Evolutionary conservation across 2,797 vertebrate genomes (phyloP).

Genomic region (Morelia viridis): DNA sequence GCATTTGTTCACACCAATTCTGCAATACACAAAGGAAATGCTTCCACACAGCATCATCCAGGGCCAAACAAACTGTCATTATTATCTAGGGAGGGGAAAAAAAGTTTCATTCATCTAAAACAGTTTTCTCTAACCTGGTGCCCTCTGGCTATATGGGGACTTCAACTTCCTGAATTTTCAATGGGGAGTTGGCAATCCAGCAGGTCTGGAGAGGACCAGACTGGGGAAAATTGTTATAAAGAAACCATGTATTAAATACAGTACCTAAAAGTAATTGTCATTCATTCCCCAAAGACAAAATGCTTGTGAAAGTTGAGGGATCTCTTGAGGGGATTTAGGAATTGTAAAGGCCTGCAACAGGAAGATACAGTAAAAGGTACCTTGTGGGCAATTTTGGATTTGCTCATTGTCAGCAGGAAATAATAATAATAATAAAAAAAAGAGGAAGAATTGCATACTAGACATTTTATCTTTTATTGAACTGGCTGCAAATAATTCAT

Average conservation of each 20-base stretch:
- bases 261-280: conserved; percentile 46
- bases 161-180: not conserved
- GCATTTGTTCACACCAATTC: conserved; percentile 36
- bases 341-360: not conserved
- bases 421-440: conserved; percentile 32
- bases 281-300: conserved; percentile 12
- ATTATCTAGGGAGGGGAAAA: not conserved
- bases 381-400: not conserved
- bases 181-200: not conserved
- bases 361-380: not conserved
- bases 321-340: not conserved
- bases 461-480: conserved; percentile 1
- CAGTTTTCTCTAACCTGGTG: not conserved
- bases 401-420: conserved; percentile 42
- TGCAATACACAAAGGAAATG: conserved; percentile 23
- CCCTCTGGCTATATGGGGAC: not conserved
- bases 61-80: conserved; percentile 36
- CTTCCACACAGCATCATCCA: conserved; percentile 29
- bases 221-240: not conserved
- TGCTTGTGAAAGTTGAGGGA: not conserved
- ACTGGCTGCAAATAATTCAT: not conserved
- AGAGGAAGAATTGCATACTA: not conserved
- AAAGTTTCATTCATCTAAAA: conserved; percentile 39
- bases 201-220: not conserved
- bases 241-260: conserved; percentile 48